phyloP scores from a whole-genome alignment of 2,797 vertebrate species.

The Crax fasciolata region DNA sequence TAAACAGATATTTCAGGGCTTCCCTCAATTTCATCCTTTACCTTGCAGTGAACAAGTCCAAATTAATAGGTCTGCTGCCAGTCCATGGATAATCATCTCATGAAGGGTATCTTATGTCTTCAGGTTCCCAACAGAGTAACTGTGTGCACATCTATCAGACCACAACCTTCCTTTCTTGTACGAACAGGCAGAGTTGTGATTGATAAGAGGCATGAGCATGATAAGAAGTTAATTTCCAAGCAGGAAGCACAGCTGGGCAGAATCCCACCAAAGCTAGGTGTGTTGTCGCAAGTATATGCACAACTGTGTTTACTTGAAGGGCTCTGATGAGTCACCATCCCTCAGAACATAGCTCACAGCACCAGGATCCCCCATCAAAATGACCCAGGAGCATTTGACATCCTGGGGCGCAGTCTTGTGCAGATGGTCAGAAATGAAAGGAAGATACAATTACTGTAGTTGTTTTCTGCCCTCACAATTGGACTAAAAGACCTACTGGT shows the following conservation, averaged over 20 bases:
- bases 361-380: constrained; percentile 31
- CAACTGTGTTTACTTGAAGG: constrained; percentile 30
- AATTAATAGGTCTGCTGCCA: background rate
- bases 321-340: background rate
- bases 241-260: constrained; percentile 6
- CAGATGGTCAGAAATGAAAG: background rate
- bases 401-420: background rate
- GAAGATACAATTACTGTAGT: background rate
- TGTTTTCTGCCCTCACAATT: background rate
- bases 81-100: background rate
- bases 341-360: background rate
- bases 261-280: background rate
- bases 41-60: background rate
- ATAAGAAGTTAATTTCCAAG: constrained; percentile 16
- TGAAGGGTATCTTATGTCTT: background rate
- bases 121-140: background rate
- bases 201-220: background rate
- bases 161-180: background rate
- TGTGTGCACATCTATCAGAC: background rate
- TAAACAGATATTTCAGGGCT: background rate
- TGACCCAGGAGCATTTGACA: fast-evolving
- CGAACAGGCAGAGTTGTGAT: background rate
- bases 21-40: background rate
- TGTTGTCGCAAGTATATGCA: background rate
- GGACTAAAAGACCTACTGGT: background rate